phyloP scores from a whole-genome alignment of 2,797 vertebrate genomes.

The Gymnopithys bicolor region DNA sequence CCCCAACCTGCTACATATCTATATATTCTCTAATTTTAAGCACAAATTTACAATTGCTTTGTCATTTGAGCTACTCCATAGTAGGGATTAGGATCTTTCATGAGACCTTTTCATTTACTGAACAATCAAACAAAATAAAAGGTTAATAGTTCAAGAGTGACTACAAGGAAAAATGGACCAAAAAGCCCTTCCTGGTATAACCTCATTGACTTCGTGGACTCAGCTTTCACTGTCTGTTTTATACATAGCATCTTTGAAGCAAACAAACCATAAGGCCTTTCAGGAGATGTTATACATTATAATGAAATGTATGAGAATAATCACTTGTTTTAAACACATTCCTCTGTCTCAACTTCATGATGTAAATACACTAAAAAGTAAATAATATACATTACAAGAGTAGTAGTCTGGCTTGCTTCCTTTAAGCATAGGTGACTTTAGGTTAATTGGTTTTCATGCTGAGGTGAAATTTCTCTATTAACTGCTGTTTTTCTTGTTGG shows the following conservation, averaged over 20 bases:
- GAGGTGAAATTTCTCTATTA: background rate
- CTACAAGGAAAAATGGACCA: background rate
- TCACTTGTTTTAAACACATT: background rate
- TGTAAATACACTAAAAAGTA: background rate
- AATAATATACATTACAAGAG: background rate
- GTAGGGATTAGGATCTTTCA: background rate
- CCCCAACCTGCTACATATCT: background rate
- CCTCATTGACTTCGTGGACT: background rate
- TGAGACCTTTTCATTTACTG: background rate
- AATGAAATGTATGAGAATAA: background rate
- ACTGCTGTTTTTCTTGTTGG: background rate
- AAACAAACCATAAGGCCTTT: background rate
- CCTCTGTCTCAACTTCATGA: background rate
- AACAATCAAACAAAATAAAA: background rate
- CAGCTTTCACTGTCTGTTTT: background rate
- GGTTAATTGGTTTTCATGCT: background rate
- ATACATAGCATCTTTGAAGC: background rate
- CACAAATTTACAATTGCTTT: background rate
- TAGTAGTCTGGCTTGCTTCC: background rate
- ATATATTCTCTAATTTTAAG: background rate
- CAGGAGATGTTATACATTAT: background rate
- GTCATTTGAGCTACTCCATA: background rate
- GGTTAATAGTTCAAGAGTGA: background rate
- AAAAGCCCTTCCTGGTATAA: background rate
- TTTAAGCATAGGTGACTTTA: background rate